Conservation (phyloP, 30 jellyfish, hydroid and myxozoan species). For the Hydractinia echinata region DNA sequence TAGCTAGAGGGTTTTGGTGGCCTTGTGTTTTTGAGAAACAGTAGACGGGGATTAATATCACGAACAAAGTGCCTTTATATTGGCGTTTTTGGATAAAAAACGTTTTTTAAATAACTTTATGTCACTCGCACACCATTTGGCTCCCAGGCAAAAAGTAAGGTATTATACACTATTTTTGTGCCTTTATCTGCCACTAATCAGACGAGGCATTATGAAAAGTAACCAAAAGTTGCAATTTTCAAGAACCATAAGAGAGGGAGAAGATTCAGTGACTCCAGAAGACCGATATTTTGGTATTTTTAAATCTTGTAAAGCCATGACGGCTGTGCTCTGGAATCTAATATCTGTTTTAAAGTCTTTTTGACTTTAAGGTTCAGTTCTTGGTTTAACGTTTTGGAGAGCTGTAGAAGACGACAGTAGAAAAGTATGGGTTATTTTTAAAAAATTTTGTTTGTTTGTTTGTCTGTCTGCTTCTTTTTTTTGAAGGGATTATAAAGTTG, state of each 20-base stretch:
- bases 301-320: neutral
- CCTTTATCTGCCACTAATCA: too few relatives aligned
- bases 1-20: too few relatives aligned
- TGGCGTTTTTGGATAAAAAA: too few relatives aligned
- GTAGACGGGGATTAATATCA: neutral
- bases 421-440: constrained; percentile 47
- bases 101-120: too few relatives aligned
- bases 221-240: too few relatives aligned
- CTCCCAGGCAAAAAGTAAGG: too few relatives aligned
- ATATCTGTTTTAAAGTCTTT: neutral
- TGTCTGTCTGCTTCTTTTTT: neutral
- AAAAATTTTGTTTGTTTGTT: neutral
- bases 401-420: constrained; percentile 84
- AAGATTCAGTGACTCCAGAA: too few relatives aligned
- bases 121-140: too few relatives aligned
- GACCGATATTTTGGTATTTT: neutral
- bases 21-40: too few relatives aligned
- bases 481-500: neutral
- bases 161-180: too few relatives aligned
- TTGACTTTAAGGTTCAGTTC: constrained; percentile 51
- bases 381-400: constrained; percentile 67
- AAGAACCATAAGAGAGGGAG: too few relatives aligned
- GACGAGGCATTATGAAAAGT: too few relatives aligned
- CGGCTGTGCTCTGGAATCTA: neutral
- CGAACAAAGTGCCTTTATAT: neutral